Evolutionary conservation across 2,113 vertebrate genomes (phyloP).

Genomic region (Chroicocephalus ridibundus): DNA sequence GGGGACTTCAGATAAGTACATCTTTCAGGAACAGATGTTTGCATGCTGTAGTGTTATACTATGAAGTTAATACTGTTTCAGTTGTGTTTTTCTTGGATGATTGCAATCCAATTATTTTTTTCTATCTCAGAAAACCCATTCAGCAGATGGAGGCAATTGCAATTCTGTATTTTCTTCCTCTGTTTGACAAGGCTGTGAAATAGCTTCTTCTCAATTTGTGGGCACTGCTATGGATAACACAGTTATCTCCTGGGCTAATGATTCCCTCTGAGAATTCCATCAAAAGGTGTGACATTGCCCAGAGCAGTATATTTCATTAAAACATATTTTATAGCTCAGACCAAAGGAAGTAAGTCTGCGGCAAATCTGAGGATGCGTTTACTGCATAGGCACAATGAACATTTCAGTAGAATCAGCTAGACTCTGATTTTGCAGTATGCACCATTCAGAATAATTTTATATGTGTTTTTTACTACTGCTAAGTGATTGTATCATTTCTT

Average conservation of each 20-base stretch:
- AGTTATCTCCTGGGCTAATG: constrained; percentile 18
- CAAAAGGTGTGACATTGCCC: constrained; percentile 29
- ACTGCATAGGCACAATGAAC: neutral
- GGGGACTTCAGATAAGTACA: neutral
- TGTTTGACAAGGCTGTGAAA: neutral
- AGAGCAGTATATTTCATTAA: constrained; percentile 27
- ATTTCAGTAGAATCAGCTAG: neutral
- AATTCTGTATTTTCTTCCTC: neutral
- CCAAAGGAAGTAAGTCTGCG: neutral
- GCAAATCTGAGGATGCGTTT: neutral
- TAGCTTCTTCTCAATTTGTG: constrained; percentile 9
- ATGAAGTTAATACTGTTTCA: constrained; percentile 22
- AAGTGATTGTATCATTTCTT: neutral
- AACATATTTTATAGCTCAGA: neutral
- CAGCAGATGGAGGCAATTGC: constrained; percentile 5
- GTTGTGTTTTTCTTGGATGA: constrained; percentile 16
- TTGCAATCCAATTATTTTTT: constrained; percentile 47
- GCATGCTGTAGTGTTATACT: neutral
- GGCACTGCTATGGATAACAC: neutral
- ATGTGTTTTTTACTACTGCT: neutral
- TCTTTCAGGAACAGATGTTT: constrained; percentile 33
- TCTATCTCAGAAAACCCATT: constrained; percentile 24
- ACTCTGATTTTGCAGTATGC: neutral
- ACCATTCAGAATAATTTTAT: neutral
- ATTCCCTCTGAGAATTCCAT: constrained; percentile 37